Evolutionary conservation across 2,113 vertebrate genomes (phyloP).

Genomic region (Platycercus adscitus): DNA sequence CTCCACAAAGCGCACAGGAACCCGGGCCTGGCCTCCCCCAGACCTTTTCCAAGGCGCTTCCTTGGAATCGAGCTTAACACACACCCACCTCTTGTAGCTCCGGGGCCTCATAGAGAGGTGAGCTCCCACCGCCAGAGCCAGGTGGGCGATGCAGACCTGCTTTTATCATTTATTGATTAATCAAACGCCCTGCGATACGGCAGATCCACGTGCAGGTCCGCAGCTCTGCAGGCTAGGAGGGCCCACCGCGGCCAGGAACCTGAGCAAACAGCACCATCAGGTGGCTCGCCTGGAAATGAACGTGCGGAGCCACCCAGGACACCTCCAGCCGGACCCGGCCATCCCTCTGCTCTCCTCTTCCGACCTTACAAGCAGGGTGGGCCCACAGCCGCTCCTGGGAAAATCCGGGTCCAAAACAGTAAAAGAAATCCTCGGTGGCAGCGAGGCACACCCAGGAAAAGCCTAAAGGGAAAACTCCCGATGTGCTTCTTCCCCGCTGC

Average conservation of each 20-base stretch:
- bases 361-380: background rate
- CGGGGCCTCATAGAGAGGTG: background rate
- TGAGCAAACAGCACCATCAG: constrained; percentile 69
- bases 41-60: background rate
- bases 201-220: constrained; percentile 47
- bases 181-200: background rate
- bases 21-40: background rate
- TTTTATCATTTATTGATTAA: constrained; percentile 5
- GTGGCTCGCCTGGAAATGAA: background rate
- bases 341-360: background rate
- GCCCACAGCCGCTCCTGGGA: background rate
- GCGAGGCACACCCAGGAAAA: background rate
- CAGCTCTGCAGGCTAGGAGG: background rate
- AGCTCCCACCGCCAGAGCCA: background rate
- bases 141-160: background rate
- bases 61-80: constrained; percentile 18
- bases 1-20: background rate
- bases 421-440: background rate
- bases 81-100: background rate
- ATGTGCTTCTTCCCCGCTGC: background rate
- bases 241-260: background rate
- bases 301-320: background rate
- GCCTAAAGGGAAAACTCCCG: background rate
- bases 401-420: background rate
- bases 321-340: background rate